phyloP scores from a whole-genome alignment of 2,888 invertebrate genomes.

The Deilephila elpenor region DNA sequence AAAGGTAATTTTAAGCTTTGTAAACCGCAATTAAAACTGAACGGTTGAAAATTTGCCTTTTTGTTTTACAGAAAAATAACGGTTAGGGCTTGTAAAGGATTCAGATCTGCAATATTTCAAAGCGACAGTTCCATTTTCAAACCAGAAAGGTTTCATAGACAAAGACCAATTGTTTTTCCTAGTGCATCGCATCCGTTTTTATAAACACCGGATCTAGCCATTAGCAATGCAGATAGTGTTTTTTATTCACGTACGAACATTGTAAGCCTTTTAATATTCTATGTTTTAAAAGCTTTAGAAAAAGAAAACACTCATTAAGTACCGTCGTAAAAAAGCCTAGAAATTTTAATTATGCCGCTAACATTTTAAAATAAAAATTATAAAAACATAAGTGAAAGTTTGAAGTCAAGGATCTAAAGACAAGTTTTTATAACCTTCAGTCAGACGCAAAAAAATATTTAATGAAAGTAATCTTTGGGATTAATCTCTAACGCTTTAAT shows the following conservation, averaged over 20 bases:
- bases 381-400: constrained; percentile 9
- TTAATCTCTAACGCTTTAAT: constrained; percentile 55
- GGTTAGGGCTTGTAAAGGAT: not conserved
- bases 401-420: constrained; percentile 43
- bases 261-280: not conserved
- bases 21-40: not conserved
- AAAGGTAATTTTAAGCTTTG: not conserved
- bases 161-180: constrained; percentile 52
- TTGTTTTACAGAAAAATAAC: not conserved
- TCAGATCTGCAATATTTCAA: constrained; percentile 31
- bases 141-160: constrained; percentile 47
- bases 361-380: not conserved
- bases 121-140: constrained; percentile 45
- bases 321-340: not conserved
- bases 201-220: constrained; percentile 42
- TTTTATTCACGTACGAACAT: not conserved
- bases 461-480: constrained; percentile 53
- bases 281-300: not conserved
- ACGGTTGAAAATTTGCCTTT: not conserved
- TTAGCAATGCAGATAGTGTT: constrained; percentile 34
- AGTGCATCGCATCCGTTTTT: constrained; percentile 45
- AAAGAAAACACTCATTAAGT: too few species aligned
- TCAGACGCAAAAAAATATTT: constrained; percentile 52
- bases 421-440: constrained; percentile 52
- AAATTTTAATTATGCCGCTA: constrained; percentile 2